Conservation (phyloP, 2,888 invertebrate species). For the Oscheius sp. region DNA sequence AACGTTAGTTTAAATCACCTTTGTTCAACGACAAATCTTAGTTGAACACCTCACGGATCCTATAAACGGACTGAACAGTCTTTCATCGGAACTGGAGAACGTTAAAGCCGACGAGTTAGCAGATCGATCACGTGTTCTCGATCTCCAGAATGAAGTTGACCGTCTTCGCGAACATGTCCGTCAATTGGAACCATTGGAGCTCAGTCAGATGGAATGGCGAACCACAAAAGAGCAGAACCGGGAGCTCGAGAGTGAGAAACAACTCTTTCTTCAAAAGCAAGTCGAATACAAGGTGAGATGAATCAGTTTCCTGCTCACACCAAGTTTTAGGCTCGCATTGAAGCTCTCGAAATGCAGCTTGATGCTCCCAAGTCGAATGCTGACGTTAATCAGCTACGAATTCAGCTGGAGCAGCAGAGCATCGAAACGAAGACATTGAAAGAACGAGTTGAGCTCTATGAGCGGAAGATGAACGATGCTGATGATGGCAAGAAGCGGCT, state of each 20-base stretch:
- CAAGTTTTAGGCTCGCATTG: conserved; percentile 17
- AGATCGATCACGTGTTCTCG: conserved; percentile 16
- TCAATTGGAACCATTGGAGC: conserved; percentile 27
- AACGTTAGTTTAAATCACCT: conserved; percentile 17
- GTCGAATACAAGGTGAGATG: conserved; percentile 19
- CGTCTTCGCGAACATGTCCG: conserved; percentile 17
- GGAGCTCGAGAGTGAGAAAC: conserved; percentile 31
- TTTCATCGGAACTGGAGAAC: conserved; percentile 16
- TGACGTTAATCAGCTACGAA: conserved; percentile 7
- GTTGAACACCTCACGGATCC: background rate
- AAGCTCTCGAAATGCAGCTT: conserved; percentile 16
- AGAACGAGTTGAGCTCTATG: conserved; percentile 16
- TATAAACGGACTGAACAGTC: conserved; percentile 5
- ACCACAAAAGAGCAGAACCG: conserved; percentile 25
- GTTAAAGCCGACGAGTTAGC: conserved; percentile 24
- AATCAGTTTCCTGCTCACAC: background rate
- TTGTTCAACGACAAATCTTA: background rate
- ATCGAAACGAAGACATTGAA: conserved; percentile 12
- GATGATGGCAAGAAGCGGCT: conserved; percentile 8
- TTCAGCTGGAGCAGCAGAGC: conserved; percentile 23
- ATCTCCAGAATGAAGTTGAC: conserved; percentile 13
- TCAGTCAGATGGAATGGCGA: conserved; percentile 26
- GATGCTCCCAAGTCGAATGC: conserved; percentile 21
- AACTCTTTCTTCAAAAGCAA: conserved; percentile 10
- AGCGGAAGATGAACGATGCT: conserved; percentile 6